These are phyloP conservation scores for Drosophila dives DNA, from an alignment of 2,888 invertebrate genomes.

Conservation along the genomic window DNA sequence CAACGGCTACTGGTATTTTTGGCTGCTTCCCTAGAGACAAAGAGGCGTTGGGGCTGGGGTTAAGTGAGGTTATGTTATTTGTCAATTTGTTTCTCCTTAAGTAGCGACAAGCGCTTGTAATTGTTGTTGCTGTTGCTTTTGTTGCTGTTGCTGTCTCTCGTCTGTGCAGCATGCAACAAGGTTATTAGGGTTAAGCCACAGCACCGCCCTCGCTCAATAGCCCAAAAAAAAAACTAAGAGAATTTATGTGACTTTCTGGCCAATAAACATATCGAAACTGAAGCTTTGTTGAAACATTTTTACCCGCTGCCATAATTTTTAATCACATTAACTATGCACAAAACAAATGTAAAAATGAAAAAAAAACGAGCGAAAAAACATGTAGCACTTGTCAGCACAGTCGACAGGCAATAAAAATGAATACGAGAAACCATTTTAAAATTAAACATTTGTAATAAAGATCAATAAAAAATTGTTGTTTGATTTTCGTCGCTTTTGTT, in stretches of 20 bases:
- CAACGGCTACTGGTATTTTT: constrained; percentile 67
- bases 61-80: constrained; percentile 81
- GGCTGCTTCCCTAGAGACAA: constrained; percentile 39
- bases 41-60: constrained; percentile 75
- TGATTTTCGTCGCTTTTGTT: constrained; percentile 36
- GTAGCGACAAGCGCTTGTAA: constrained; percentile 57
- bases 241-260: constrained; percentile 12
- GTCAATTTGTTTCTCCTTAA: constrained; percentile 80
- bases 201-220: constrained; percentile 30
- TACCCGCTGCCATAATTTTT: constrained; percentile 69
- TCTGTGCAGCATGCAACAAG: constrained; percentile 64
- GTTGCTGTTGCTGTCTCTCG: constrained; percentile 8
- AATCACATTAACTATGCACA: constrained; percentile 72
- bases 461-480: constrained; percentile 67
- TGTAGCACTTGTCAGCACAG: constrained; percentile 79
- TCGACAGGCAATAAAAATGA: constrained; percentile 71
- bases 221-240: not conserved
- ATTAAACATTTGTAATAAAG: constrained; percentile 63
- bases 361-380: constrained; percentile 75
- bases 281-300: constrained; percentile 39
- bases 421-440: constrained; percentile 59
- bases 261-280: constrained; percentile 34
- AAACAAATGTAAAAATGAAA: not conserved
- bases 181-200: constrained; percentile 73
- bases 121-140: constrained; percentile 24